Percentiles rank a stretch among this genome's conserved stretches.
phyloP scores from a whole-genome alignment of 2,797 vertebrate genomes.

The Rhinatrema bivittatum region DNA sequence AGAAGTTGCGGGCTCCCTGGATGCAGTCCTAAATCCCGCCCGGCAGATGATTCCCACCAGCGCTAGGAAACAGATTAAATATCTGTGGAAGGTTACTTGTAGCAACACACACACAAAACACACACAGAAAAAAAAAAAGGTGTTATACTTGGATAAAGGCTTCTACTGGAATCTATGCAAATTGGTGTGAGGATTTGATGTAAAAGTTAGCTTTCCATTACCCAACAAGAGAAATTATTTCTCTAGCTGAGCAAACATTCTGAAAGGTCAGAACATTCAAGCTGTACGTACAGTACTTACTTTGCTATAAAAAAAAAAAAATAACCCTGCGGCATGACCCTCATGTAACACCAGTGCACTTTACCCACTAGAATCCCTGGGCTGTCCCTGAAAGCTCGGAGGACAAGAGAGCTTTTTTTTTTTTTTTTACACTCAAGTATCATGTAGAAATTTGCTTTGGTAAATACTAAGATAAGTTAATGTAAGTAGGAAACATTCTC shows the following conservation, averaged over 20 bases:
- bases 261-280: conserved; percentile 29
- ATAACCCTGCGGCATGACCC: conserved; percentile 13
- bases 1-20: no score
- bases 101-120: no score
- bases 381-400: conserved; percentile 22
- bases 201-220: conserved; percentile 11
- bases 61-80: background rate
- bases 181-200: no score
- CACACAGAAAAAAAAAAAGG: no score
- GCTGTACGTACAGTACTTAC: conserved; percentile 1
- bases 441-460: no score
- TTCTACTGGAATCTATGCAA: no score
- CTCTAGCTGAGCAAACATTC: conserved; percentile 21
- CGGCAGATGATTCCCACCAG: no score
- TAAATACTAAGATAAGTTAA: no score
- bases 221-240: conserved; percentile 14
- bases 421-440: background rate
- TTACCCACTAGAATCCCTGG: conserved; percentile 25
- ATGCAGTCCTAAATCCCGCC: no score
- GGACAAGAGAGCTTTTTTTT: background rate
- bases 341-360: conserved; percentile 28
- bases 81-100: background rate
- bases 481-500: no score
- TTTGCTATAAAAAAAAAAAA: conserved; percentile 29
- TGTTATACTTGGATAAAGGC: no score